Conservation (phyloP, 1,140 invertebrate genomes). For the Stenopsyche tienmushanensis region DNA sequence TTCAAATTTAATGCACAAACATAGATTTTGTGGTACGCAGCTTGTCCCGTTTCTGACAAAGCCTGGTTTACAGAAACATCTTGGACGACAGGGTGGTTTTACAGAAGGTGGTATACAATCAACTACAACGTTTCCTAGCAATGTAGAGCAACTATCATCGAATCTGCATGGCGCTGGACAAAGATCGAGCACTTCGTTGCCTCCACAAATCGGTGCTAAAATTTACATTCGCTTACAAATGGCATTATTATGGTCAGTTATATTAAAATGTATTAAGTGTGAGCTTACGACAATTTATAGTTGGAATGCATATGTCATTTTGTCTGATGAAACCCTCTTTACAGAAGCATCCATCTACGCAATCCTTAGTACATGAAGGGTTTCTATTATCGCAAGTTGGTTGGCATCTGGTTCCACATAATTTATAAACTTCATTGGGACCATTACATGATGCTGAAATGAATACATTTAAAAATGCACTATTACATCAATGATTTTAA, state of each 20-base stretch:
- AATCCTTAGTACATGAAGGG: constrained; percentile 5
- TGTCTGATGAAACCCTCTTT: constrained; percentile 26
- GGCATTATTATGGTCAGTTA: not conserved
- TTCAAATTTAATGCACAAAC: not conserved
- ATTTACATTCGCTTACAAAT: not conserved
- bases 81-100: constrained; percentile 4
- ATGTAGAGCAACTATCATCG: constrained; percentile 5
- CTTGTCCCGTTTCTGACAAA: constrained; percentile 1
- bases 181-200: constrained; percentile 8
- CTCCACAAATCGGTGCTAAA: not conserved
- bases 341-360: constrained; percentile 19
- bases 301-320: not conserved
- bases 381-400: constrained; percentile 23
- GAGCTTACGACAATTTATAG: constrained; percentile 5
- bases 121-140: not conserved
- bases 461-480: not conserved
- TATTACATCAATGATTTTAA: too few relatives aligned
- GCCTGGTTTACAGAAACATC: constrained; percentile 8
- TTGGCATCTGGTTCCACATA: constrained; percentile 10
- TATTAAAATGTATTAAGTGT: constrained; percentile 4
- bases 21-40: not conserved
- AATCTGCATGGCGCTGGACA: constrained; percentile 12
- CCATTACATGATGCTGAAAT: not conserved
- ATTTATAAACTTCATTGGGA: constrained; percentile 19
- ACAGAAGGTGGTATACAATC: not conserved